Evolutionary conservation across 2,888 invertebrate genomes (phyloP), one percentile per base, ranked within the genome.

Genomic region (Caenorhabditis uteleia): DNA sequence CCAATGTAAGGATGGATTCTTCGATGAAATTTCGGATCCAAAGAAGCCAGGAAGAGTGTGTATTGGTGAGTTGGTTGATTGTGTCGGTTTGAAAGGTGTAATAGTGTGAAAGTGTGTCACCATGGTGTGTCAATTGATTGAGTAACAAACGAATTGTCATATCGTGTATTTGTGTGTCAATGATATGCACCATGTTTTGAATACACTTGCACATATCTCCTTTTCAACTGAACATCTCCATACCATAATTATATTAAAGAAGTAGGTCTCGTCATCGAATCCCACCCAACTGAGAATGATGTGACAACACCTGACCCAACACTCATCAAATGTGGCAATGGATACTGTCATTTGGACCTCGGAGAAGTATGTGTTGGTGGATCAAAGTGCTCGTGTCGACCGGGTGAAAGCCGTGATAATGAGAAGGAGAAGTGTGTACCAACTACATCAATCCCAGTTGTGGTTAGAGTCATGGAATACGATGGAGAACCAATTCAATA

Each of bases 341-440:
- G 48, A 25, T 31, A 55, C 39, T 75, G 77, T 44, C 64, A 53
- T 48, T 46, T 65, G 45, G 54, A 72, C 39, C 62, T 73, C 8
- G 68, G 66, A 27, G 75, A 75, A 57, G 68, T 69, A 1, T 82
- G 82, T 56, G 65, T 78, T 21, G 77, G 75, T n/a, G 78, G 78
- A 39, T 48, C 67, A 18, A 67, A 69, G 8, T 82, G 82, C 49
- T 59, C 47, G 3, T 82, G 82, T 54, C 46, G 70, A 18, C 75
- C 75, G 4, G 75, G 71, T 10, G 69, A 76, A 29, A 64, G 47
- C 14, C 55, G 82, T 7, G 58, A 64, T 6, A 53, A 42, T 5
- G 39, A 62, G n/a, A 53, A 61, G 18, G 66, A 71, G 26, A 59
- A 64, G 29, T 82, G 82, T 49, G 62, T 73, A 14, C 67, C 69